Conservation (phyloP, 2,113 vertebrate species). For the Tenebrosternarchus preto region DNA sequence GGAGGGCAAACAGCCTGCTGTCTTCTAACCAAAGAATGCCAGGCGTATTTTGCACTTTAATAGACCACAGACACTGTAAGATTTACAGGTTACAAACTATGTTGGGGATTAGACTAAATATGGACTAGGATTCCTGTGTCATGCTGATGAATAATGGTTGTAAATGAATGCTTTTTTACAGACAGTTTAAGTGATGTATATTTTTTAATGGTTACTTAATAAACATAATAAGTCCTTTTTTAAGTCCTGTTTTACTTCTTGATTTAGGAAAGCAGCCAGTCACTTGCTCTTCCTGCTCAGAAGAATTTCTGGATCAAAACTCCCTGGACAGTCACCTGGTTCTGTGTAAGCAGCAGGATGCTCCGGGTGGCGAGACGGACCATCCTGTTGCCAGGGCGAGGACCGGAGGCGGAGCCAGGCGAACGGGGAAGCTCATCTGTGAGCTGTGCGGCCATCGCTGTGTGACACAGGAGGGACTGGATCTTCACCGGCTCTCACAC, state of each 20-base stretch:
- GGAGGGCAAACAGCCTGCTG: neutral
- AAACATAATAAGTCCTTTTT: no score
- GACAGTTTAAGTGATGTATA: no score
- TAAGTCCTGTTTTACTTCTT: no score
- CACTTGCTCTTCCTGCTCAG: slow-evolving; percentile 76
- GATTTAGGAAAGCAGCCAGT: slow-evolving; percentile 76
- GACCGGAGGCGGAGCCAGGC: slow-evolving; percentile 67
- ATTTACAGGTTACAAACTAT: neutral
- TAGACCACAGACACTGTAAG: neutral
- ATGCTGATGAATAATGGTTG: neutral
- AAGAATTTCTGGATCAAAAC: slow-evolving; percentile 76
- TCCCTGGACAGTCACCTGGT: slow-evolving; percentile 81
- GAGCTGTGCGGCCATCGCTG: slow-evolving; percentile 85
- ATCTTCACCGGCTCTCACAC: slow-evolving; percentile 76
- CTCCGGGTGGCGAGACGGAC: slow-evolving; percentile 23
- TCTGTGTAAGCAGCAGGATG: slow-evolving; percentile 71
- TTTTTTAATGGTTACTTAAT: no score
- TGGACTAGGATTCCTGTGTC: neutral
- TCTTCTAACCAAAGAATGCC: neutral
- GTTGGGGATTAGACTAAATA: neutral
- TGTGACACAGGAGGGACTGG: slow-evolving; percentile 78
- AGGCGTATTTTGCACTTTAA: neutral
- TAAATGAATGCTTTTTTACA: no score
- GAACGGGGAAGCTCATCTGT: slow-evolving; percentile 74
- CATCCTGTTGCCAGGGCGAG: slow-evolving; percentile 50